Base-by-base conservation (phyloP, 30 jellyfish, hydroid and myxozoan genomes). In the Hydractinia echinata region DNA sequence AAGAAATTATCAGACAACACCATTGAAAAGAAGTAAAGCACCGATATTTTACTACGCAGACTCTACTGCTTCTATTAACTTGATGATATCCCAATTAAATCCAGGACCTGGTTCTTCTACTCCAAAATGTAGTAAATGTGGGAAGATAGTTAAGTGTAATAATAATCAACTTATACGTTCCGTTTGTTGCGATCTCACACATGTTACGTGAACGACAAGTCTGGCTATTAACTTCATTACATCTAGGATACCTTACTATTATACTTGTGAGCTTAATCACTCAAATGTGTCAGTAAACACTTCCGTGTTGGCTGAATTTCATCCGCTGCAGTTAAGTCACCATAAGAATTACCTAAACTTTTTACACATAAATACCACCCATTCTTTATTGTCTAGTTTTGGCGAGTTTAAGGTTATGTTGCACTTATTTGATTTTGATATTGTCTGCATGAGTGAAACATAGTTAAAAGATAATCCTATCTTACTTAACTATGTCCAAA, bases 381-480 rank as follows among this genome's bases (percentile, higher is more conserved):
- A 85, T 67, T 76, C 88, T 69, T 50, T 85, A 79, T 67, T 85
- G 55, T 85, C 88, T 87, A 10, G 60, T 67, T 85, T n/a, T 39
- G 84, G 61, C 78, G 88, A 85, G 68, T 56, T 77, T 10, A 21
- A 76, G 39, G 52, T 64, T 52, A 85, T 87, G 56, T 48, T 76
- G 68, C 84, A 85, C 61, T 62, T 76, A 78, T 85, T 76, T 53
- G 84, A 87, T 50, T 85, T 76, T 55, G 84, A 85, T 58, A 67
- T 85, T 53, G 66, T 85, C 14, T 68, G 84, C 48, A 76, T 85
- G 88, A n/a, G 81, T n/a, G 94, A 85, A 78, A 85, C 94, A 76
- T 85, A 87, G 94, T 79, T 30, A 30, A 30, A 30, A 30, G 44
- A 30, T 30, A 30, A 30, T 2, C 2, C 44, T 30, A 30, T 30